Evolutionary conservation across 2,113 vertebrate species (phyloP), one percentile per base, ranked within the genome.

Genomic region (Tringa solitaria): DNA sequence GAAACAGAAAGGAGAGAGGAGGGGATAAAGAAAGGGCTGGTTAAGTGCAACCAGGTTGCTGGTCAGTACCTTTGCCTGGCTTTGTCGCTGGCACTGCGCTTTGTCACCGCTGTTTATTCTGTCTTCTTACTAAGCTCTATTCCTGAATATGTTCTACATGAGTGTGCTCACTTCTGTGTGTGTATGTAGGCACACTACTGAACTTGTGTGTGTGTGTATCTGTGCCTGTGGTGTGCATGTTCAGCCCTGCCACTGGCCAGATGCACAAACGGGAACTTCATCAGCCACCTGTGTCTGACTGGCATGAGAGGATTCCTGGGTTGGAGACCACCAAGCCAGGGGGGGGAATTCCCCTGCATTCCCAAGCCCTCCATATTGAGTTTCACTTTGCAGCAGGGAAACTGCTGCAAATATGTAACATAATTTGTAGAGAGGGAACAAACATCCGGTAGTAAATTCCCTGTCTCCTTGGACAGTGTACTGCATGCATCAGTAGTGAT

Each of bases 181-280:
- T 3, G 8, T 8, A 3, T 27, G 19, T 2, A 17, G 68, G 50
- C 64, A 45, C 4, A 1, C 24, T 17, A 2, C 27, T 11, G 30
- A 30, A 14, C 35, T 33, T 35, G 32, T 28, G 10, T 28, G 30
- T 19, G 32, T 13, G 73, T 39, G 37, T 27, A 4, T 33, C 35
- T 32, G 27, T 53, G 64, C 23, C 26, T n/a, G 19, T 20, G 41
- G 13, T 4, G 1, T 6, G 33, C 1, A 0, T 12, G 33, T 6
- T 77, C 43, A 78, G n/a, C 23, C 24, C 46, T 56, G 23, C 7
- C 35, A 4, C 50, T 10, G 35, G 13, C 35, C 54, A 4, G 13
- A 18, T 22, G 12, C 45, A 8, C 26, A 8, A 3, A 13, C 21
- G 27, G 33, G 41, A 35, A 1, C 43, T 4, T 33, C 41, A 27